Evolutionary conservation across 2,113 vertebrate genomes (phyloP), one percentile per base, ranked within the genome.

Genomic region (Amia ocellicauda): DNA sequence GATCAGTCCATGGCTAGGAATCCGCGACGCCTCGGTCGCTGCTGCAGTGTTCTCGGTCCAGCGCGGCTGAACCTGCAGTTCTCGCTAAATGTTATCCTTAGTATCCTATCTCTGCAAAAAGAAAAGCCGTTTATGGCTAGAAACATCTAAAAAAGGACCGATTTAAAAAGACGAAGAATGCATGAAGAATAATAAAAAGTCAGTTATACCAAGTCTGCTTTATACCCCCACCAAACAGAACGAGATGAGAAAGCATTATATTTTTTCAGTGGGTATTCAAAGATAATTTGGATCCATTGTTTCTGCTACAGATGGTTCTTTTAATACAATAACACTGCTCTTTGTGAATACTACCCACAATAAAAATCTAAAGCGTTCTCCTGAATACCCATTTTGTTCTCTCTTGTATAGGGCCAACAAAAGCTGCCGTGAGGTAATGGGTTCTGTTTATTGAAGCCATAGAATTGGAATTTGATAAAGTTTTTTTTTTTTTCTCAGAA

Each of bases 241-340:
- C 90, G 93, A 94, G 91, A 92, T 92, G 89, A 90, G 93, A 96
- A 95, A 94, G 94, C 95, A 95, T 98, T 98, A 94, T 98, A 94
- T 97, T 97, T 95, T 93, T 95, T 94, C 95, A 94, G 91, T 91
- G 94, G 92, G 92, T 94, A 96, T 96, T 97, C 94, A 97, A 91
- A 95, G 94, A 99, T 97, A 98, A 99, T 99, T 98, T 99, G 93
- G 97, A 96, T 94, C 94, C 90, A 98, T 99, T 99, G 97, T 99
- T 97, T 98, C 95, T 97, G 93, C 91, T 95, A 97, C 96, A 99
- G 96, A 98, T 99, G 96, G 94, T 94, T 99, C 95, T 97, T 97
- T 96, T 96, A 97, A 98, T 97, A 98, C 95, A 99, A 98, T 99
- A 99, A 98, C 95, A 93, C 90, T 86, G 93, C 91, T 95, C 95